Conservation (phyloP, 2,113 vertebrate species). For the Harpagus bidentatus region DNA sequence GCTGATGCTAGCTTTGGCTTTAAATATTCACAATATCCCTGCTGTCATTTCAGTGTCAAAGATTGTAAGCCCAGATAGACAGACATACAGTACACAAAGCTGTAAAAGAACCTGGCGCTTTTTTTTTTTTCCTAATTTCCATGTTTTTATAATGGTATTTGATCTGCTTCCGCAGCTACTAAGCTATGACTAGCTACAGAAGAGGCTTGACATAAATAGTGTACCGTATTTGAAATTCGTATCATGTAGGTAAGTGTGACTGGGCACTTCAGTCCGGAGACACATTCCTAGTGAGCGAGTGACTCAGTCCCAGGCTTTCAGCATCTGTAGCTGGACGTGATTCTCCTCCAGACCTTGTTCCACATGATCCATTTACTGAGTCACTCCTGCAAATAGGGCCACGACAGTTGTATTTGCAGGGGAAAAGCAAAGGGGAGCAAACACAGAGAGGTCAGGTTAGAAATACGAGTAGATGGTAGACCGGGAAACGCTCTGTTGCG, state of each 20-base stretch:
- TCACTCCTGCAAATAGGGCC: neutral
- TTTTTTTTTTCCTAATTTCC: neutral
- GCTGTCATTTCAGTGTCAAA: neutral
- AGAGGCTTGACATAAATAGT: neutral
- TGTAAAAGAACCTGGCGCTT: neutral
- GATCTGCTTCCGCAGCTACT: neutral
- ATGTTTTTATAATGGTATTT: neutral
- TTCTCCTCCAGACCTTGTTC: neutral
- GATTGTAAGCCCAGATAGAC: neutral
- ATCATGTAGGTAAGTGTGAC: neutral
- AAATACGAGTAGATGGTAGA: accelerated
- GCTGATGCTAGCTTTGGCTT: neutral
- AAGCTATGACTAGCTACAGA: neutral
- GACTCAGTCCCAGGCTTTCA: neutral
- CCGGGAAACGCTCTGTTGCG: neutral
- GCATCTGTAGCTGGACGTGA: neutral
- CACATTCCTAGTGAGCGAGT: neutral
- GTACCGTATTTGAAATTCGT: neutral
- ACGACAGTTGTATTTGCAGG: accelerated
- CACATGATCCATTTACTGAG: neutral
- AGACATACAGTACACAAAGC: neutral
- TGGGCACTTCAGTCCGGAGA: neutral
- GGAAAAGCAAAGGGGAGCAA: neutral
- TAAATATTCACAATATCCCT: neutral
- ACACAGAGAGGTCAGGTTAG: neutral